A percentile compares a stretch with the other conserved stretches of the same genome.
These are phyloP conservation scores for Tupiocoris notatus DNA, from an alignment of 2,888 invertebrate species.

Conservation along the genomic window DNA sequence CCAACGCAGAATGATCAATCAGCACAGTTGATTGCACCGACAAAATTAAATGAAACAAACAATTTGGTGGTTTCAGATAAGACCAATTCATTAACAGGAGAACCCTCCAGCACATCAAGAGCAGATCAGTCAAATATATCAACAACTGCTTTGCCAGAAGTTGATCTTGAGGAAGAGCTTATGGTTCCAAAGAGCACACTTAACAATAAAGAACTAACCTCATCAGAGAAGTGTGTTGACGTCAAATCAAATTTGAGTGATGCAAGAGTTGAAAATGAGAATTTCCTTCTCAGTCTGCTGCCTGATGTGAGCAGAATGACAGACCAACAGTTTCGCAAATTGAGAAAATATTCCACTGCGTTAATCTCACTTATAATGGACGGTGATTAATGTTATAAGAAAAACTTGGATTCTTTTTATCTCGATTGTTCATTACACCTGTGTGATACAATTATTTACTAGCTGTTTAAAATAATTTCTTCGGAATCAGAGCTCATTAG, in stretches of 20 bases:
- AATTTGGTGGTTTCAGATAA: neutral
- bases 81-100: neutral
- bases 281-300: constrained; percentile 11
- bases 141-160: neutral
- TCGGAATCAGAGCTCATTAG: too few relatives aligned
- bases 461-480: too few relatives aligned
- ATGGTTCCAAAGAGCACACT: neutral
- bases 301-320: constrained; percentile 23
- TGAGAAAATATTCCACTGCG: constrained; percentile 13
- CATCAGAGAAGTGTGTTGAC: neutral
- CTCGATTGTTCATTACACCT: too few relatives aligned
- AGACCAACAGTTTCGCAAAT: constrained; percentile 19
- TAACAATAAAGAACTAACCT: neutral
- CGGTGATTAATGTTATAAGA: neutral
- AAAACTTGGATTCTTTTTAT: neutral
- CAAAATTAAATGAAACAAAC: neutral
- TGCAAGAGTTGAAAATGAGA: neutral
- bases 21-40: neutral
- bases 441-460: too few relatives aligned
- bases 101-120: too few relatives aligned
- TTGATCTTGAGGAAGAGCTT: too few relatives aligned
- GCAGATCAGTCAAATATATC: too few relatives aligned
- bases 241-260: neutral
- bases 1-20: neutral
- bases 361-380: constrained; percentile 17